Evolutionary conservation across 1,140 invertebrate species (phyloP).

Genomic region (Ctenoplectra terminalis): DNA sequence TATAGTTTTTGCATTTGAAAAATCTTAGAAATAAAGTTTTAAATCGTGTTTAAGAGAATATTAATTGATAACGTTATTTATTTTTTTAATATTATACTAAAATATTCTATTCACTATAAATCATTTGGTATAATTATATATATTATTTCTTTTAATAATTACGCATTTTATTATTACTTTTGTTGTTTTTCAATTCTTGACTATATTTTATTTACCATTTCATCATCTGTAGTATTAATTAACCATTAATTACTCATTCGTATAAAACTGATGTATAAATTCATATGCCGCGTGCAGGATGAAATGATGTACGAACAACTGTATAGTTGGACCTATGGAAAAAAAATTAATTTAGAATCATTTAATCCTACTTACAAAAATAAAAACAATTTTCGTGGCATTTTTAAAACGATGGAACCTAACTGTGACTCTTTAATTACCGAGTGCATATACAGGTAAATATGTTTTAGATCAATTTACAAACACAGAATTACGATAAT

Average conservation of each 20-base stretch:
- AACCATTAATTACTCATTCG: too few species aligned
- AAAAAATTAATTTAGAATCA: not conserved
- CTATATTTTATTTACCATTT: too few species aligned
- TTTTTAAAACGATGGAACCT: constrained; percentile 42
- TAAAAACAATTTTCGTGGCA: not conserved
- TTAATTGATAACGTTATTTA: not conserved
- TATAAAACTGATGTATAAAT: not conserved
- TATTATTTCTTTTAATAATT: too few species aligned
- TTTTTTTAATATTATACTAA: not conserved
- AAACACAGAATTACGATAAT: too few species aligned
- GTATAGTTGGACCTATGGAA: constrained; percentile 61
- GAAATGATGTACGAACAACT: constrained; percentile 33
- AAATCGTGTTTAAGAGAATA: too few species aligned
- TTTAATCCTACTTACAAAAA: not conserved
- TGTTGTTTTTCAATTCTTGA: too few species aligned
- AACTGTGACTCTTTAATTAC: constrained; percentile 45
- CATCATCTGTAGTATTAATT: too few species aligned
- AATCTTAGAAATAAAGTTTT: too few species aligned
- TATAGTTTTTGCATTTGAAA: too few species aligned
- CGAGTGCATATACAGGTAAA: constrained; percentile 48
- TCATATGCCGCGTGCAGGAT: not conserved
- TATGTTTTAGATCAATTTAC: not conserved
- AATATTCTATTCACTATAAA: too few species aligned
- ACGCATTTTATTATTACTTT: too few species aligned
- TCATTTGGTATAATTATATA: too few species aligned